Base-by-base conservation (phyloP, 2,888 invertebrate species). In the Calameuta pallipes region DNA sequence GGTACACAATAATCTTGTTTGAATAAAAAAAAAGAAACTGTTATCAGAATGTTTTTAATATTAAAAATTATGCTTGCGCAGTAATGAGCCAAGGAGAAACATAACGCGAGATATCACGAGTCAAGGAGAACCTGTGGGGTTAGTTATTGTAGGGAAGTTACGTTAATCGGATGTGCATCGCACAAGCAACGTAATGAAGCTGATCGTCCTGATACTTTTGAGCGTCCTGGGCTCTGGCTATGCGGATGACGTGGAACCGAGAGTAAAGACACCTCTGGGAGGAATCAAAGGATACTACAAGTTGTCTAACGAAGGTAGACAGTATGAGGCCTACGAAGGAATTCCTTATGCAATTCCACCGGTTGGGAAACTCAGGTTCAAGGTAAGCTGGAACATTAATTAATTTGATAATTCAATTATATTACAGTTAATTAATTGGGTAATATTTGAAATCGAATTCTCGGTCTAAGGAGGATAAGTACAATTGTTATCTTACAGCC, bases 301-400 rank as follows among this genome's bases (percentile, higher is more conserved):
- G 76, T 74, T 77, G 31, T 89, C 90, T 2, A 81, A 82, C 31
- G 82, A 87, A 76, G 88, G 89, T 41, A 84, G 83, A 75, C 81
- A 82, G 41, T 89, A 84, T n/a, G 84, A 85, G 75, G 88, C 89
- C 13, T 90, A 87, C 76, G 88, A 89, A 80, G 90, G 90, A 4
- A 87, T 90, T 33, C 90, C 90, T 23, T 90, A 89, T 80, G 90
- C 89, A 31, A 68, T 85, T 31, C 86, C 90, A 30, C 90, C 89
- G 4, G 78, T 84, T 35, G 89, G 88, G 35, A 83, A 88, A 73
- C 82, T 87, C 41, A 85, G 90, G 78, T 90, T 90, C 80, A 85
- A 86, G 83, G 90, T 89, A 82, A 80, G 78, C 31, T 68, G 23
- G 23, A 69, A 34, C 56, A 56, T 2, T 56, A 23, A 9, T 56